Evolutionary conservation across 2,888 invertebrate genomes (phyloP).

Genomic region (Uloborus plumipes): DNA sequence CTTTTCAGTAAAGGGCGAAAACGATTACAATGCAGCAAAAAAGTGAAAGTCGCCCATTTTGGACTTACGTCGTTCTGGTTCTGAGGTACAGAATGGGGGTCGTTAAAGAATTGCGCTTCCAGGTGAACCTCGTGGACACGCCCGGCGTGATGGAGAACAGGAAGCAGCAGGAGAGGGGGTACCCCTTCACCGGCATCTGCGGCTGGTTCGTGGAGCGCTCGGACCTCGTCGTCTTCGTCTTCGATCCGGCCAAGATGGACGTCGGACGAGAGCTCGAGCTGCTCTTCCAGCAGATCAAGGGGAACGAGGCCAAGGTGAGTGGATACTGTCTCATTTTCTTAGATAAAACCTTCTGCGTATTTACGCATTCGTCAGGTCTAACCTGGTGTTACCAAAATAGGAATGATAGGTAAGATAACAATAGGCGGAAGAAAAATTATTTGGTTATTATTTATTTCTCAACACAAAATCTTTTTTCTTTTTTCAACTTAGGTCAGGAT

Average conservation of each 20-base stretch:
- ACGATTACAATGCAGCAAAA: too few relatives aligned
- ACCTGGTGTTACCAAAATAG: too few relatives aligned
- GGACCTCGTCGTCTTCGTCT: conserved; percentile 69
- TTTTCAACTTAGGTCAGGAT: conserved; percentile 67
- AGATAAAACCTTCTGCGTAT: too few relatives aligned
- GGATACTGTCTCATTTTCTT: too few relatives aligned
- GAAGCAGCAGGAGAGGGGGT: conserved; percentile 69
- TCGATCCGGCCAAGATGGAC: conserved; percentile 70
- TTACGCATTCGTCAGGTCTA: too few relatives aligned
- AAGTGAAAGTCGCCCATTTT: too few relatives aligned
- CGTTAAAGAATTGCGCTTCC: not conserved
- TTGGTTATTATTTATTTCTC: not conserved
- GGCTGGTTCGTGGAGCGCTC: conserved; percentile 70
- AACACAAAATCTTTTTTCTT: not conserved
- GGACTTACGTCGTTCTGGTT: too few relatives aligned
- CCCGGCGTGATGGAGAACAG: conserved; percentile 70
- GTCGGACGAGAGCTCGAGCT: conserved; percentile 69
- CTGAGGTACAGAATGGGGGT: too few relatives aligned
- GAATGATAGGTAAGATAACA: too few relatives aligned
- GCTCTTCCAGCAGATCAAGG: conserved; percentile 67
- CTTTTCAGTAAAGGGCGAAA: too few relatives aligned
- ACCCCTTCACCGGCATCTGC: conserved; percentile 69
- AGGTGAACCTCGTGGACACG: conserved; percentile 69
- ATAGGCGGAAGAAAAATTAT: too few relatives aligned
- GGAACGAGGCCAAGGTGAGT: conserved; percentile 67